phyloP scores from a whole-genome alignment of 2,113 vertebrate species.

The Ceratotherium simum region DNA sequence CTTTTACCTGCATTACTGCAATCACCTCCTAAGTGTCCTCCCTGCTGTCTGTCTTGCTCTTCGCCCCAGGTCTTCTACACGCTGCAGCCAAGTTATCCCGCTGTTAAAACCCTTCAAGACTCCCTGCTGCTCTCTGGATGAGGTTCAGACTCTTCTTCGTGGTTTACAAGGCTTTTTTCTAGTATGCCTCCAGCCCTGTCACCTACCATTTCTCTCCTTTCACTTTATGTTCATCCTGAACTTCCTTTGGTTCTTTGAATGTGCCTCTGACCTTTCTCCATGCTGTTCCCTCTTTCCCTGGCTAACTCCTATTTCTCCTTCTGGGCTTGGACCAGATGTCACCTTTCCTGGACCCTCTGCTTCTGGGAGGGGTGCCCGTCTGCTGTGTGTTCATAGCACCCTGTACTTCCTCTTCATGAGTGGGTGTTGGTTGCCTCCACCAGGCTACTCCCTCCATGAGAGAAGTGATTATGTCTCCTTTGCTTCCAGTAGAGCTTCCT shows the following conservation, averaged over 20 bases:
- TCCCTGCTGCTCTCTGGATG: neutral
- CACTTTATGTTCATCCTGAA: neutral
- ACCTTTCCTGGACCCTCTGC: neutral
- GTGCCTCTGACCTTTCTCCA: neutral
- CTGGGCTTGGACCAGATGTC: neutral
- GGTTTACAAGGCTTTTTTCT: neutral
- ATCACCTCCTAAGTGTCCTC: neutral
- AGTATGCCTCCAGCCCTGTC: neutral
- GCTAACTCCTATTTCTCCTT: neutral
- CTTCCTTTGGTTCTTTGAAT: constrained; percentile 5
- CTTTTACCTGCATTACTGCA: neutral
- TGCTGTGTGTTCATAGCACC: neutral
- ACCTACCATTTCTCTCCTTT: neutral
- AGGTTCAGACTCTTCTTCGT: neutral
- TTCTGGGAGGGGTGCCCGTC: neutral
- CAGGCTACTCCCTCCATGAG: neutral
- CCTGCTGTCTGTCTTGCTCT: neutral
- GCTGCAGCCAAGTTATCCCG: neutral
- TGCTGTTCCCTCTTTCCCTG: neutral
- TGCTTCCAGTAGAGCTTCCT: neutral
- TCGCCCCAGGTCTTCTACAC: neutral
- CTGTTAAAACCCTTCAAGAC: neutral
- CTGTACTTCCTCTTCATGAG: neutral
- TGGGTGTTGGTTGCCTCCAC: neutral
- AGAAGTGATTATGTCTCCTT: neutral